These are phyloP conservation scores for Porites cylindrica DNA, from an alignment of 92 coral and sea anemone species.

Conservation along the genomic window DNA sequence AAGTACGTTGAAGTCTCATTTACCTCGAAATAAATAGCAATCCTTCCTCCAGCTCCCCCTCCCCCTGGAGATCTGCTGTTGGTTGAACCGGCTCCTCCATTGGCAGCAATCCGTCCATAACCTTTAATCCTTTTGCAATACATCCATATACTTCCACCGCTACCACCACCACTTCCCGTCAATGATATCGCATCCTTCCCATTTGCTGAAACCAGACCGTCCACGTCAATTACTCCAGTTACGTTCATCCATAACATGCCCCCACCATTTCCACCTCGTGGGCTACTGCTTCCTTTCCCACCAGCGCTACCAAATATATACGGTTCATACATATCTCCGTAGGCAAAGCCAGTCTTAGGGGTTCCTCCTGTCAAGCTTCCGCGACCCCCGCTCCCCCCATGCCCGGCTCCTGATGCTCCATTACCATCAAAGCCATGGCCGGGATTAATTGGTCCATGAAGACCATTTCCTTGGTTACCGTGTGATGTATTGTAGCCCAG, in stretches of 20 bases:
- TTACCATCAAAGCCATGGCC: slow-evolving; percentile 85
- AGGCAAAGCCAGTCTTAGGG: slow-evolving; percentile 83
- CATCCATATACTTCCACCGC: slow-evolving; percentile 99
- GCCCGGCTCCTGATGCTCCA: slow-evolving; percentile 97
- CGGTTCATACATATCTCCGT: slow-evolving; percentile 94
- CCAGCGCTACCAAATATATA: slow-evolving; percentile 92
- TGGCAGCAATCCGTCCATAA: slow-evolving; percentile 93
- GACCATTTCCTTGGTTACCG: slow-evolving; percentile 83
- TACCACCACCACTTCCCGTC: slow-evolving; percentile 93
- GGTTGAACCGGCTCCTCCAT: slow-evolving; percentile 90
- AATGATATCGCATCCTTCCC: slow-evolving; percentile 77
- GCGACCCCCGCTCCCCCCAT: slow-evolving; percentile 99
- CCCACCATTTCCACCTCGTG: slow-evolving; percentile 94
- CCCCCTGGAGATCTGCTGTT: slow-evolving; percentile 78
- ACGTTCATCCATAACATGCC: slow-evolving; percentile 99
- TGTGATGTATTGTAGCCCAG: slow-evolving; percentile 93
- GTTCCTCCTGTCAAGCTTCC: slow-evolving; percentile 83
- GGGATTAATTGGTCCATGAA: slow-evolving; percentile 89
- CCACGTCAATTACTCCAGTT: slow-evolving; percentile 90
- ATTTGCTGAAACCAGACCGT: slow-evolving; percentile 91
- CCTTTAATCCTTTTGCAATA: slow-evolving; percentile 92
- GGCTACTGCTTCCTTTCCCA: slow-evolving; percentile 71
- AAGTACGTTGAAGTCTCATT: slow-evolving; percentile 96
- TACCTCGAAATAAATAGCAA: slow-evolving; percentile 92
- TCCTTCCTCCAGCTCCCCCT: slow-evolving; percentile 97